Percentiles rank a stretch among this genome's conserved stretches.
Evolutionary conservation across 2,113 vertebrate species (phyloP).

Genomic region (Promerops cafer): DNA sequence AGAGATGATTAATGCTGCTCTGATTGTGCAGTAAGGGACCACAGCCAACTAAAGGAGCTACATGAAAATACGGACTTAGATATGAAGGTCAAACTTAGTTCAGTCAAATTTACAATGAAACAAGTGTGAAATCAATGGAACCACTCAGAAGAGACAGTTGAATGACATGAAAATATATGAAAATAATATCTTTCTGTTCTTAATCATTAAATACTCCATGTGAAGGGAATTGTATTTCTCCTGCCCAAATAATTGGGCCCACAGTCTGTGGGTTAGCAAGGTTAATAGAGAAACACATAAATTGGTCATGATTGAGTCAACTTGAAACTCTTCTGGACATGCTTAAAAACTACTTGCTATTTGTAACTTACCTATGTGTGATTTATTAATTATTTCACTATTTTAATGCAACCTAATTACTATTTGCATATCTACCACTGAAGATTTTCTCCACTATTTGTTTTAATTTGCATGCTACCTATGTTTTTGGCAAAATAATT

Average conservation of each 20-base stretch:
- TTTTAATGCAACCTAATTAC: background rate
- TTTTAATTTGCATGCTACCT: background rate
- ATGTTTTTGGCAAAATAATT: background rate
- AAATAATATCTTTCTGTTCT: background rate
- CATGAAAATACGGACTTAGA: background rate
- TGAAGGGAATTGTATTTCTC: background rate
- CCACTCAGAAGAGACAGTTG: background rate
- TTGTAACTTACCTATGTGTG: background rate
- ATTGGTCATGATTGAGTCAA: background rate
- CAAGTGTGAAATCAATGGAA: background rate
- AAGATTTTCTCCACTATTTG: background rate
- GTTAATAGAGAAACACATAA: background rate
- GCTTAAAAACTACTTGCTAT: background rate
- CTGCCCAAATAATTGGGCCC: background rate
- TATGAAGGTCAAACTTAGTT: background rate
- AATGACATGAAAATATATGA: background rate
- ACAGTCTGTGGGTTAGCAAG: background rate
- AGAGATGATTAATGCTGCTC: background rate
- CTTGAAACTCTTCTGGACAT: background rate
- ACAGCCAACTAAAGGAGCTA: background rate
- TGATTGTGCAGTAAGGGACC: background rate
- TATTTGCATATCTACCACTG: background rate
- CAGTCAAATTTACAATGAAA: background rate
- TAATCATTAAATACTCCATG: background rate
- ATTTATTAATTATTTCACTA: background rate